phyloP scores from a whole-genome alignment of 23 tunicate genomes.

The Diplosoma virens region DNA sequence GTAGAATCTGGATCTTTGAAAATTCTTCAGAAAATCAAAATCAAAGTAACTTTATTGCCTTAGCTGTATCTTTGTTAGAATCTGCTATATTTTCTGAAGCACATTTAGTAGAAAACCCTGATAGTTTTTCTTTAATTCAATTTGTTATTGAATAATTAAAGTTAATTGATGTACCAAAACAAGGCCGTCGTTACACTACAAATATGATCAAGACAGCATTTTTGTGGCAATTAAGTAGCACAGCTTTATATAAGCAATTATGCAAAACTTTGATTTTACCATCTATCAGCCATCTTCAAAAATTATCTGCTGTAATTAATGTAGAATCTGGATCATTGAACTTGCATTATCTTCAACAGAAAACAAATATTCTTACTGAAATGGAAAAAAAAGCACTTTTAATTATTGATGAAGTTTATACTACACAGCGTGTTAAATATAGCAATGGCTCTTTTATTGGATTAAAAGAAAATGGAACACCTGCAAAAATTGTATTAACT shows the following conservation, averaged over 20 bases:
- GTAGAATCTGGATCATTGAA: neutral
- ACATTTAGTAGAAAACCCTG: neutral
- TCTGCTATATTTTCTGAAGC: neutral
- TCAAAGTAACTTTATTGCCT: neutral
- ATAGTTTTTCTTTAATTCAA: neutral
- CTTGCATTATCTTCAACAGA: neutral
- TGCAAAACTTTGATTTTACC: neutral
- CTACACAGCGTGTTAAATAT: slow-evolving; percentile 27
- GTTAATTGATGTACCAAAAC: neutral
- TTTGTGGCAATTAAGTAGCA: slow-evolving; percentile 20
- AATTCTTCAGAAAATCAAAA: slow-evolving; percentile 2
- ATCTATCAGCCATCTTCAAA: neutral
- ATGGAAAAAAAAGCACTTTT: neutral
- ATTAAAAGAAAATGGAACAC: slow-evolving; percentile 12
- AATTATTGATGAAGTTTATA: slow-evolving; percentile 27
- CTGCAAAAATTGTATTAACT: slow-evolving; percentile 24
- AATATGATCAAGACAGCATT: slow-evolving; percentile 8
- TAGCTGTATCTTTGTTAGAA: slow-evolving; percentile 6
- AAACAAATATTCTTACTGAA: neutral
- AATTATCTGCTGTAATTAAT: neutral
- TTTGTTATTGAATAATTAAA: slow-evolving; percentile 2
- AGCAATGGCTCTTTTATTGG: slow-evolving; percentile 24
- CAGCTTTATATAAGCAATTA: slow-evolving; percentile 9
- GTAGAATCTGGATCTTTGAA: neutral
- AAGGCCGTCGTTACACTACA: neutral